A percentile compares a stretch with the other conserved stretches of the same genome.
These are phyloP conservation scores for Sycophaga agraensis DNA, from an alignment of 1,140 invertebrate species.

Conservation along the genomic window DNA sequence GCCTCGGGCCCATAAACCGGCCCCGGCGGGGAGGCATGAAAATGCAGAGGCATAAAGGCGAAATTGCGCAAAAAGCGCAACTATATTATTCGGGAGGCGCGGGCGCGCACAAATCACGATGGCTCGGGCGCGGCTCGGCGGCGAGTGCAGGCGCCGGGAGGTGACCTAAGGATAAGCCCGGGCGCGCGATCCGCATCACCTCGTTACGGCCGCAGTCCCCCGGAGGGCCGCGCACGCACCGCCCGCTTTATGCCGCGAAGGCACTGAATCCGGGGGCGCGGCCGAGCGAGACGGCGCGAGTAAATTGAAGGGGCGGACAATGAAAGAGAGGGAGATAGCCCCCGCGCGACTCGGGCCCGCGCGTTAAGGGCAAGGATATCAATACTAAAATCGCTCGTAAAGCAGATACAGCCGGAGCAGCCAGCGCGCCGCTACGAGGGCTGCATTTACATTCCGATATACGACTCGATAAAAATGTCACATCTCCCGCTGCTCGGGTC, in stretches of 20 bases:
- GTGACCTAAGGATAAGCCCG: constrained; percentile 23
- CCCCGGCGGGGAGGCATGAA: too few species aligned
- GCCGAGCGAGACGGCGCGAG: constrained; percentile 8
- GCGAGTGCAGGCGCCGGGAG: not conserved
- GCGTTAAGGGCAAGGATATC: constrained; percentile 46
- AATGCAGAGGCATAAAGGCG: too few species aligned
- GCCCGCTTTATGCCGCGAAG: constrained; percentile 25
- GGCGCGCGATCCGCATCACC: constrained; percentile 17
- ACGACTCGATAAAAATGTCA: constrained; percentile 48
- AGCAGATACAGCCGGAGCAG: constrained; percentile 31
- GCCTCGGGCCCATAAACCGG: too few species aligned
- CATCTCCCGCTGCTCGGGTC: constrained; percentile 27
- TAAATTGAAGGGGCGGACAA: constrained; percentile 22
- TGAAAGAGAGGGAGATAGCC: constrained; percentile 17
- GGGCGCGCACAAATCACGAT: too few species aligned
- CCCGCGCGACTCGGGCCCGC: constrained; percentile 24
- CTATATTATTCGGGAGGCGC: too few species aligned
- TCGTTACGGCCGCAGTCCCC: too few species aligned
- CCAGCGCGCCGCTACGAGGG: constrained; percentile 27
- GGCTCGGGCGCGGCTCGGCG: too few species aligned
- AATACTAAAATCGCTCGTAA: constrained; percentile 47
- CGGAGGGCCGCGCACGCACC: not conserved
- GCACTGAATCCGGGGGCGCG: constrained; percentile 8
- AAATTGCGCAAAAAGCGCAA: too few species aligned
- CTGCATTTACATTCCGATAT: constrained; percentile 51